Conservation (phyloP, 2,797 vertebrate species). For the Numenius phaeopus region DNA sequence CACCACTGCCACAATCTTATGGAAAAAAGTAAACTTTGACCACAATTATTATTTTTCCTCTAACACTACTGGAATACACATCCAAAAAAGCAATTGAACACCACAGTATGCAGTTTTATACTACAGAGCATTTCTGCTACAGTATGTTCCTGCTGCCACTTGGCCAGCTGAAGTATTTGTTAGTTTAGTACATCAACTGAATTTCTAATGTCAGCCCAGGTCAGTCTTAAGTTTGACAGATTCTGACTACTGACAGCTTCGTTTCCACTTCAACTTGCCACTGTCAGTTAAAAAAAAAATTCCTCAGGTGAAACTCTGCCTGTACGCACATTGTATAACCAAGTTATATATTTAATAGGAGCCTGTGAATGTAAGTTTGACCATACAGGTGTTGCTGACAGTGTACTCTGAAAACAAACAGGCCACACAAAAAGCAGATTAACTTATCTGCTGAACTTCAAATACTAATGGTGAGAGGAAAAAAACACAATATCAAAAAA, state of each 20-base stretch:
- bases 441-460: not conserved
- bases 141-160: not conserved
- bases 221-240: not conserved
- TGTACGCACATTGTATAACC: not conserved
- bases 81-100: not conserved
- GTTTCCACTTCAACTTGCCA: not conserved
- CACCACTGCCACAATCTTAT: not conserved
- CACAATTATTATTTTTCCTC: not conserved
- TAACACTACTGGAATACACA: not conserved
- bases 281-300: not conserved
- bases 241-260: not conserved
- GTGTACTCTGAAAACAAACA: not conserved
- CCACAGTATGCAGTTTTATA: rapidly evolving
- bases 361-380: not conserved
- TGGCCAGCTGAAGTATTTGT: not conserved
- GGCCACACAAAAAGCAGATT: not conserved
- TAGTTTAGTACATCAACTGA: not conserved
- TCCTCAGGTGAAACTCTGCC: not conserved
- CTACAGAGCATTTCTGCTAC: not conserved
- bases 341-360: not conserved
- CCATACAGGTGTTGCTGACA: not conserved
- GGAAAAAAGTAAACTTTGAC: not conserved
- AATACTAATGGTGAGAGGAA: not conserved
- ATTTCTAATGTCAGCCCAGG: not conserved
- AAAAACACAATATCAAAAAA: no score